Conservation (phyloP, 2,797 vertebrate genomes). For the Myotis daubentonii region DNA sequence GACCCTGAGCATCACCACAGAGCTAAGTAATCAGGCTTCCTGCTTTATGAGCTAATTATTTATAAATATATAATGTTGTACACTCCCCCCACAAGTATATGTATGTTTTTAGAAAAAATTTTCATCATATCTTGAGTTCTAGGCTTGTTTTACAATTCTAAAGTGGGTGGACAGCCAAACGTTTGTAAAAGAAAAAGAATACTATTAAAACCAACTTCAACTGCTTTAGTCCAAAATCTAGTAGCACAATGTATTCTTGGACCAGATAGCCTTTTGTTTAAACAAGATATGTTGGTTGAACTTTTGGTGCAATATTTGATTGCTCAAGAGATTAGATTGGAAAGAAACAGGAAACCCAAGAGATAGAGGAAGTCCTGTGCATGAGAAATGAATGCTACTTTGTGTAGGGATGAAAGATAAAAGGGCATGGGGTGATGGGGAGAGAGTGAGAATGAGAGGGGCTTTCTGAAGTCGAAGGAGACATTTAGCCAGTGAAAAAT, state of each 20-base stretch:
- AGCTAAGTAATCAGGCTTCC: not conserved
- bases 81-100: not conserved
- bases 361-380: not conserved
- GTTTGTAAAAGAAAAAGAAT: slow-evolving; percentile 11
- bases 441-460: not conserved
- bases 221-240: not conserved
- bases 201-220: not conserved
- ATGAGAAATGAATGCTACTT: not conserved
- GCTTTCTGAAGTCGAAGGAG: not conserved
- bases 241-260: not conserved
- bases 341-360: not conserved
- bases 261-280: slow-evolving; percentile 20
- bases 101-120: not conserved
- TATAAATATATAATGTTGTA: not conserved
- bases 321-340: not conserved
- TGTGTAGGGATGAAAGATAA: not conserved
- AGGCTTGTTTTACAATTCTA: slow-evolving; percentile 19
- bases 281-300: slow-evolving; percentile 9
- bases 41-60: not conserved
- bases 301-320: not conserved
- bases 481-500: not conserved
- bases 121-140: not conserved
- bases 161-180: not conserved
- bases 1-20: not conserved
- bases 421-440: rapidly evolving